These are phyloP conservation scores for Eptatretus burgeri DNA, from an alignment of 2,113 vertebrate genomes.

Conservation along the genomic window DNA sequence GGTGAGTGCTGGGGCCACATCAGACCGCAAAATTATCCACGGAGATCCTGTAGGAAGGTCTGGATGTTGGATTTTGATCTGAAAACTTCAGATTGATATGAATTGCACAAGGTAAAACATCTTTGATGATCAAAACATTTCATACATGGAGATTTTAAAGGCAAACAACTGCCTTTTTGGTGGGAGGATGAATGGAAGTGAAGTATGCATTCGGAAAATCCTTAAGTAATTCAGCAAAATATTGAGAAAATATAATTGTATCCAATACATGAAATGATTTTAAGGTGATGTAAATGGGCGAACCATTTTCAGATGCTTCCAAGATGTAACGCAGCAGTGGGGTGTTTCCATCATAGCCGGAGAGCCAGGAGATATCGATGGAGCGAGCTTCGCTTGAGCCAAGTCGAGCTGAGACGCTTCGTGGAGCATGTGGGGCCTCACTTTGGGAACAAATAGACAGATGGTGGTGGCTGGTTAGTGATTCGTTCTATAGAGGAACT, in stretches of 20 bases:
- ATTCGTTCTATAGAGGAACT: too few relatives aligned
- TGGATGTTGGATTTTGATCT: background rate
- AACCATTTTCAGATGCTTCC: conserved; percentile 87
- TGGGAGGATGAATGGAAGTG: background rate
- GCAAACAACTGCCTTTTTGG: background rate
- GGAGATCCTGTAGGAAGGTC: conserved; percentile 38
- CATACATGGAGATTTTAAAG: background rate
- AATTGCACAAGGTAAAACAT: background rate
- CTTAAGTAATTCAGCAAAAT: too few relatives aligned
- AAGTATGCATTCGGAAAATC: too few relatives aligned
- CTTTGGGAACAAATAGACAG: conserved; percentile 15
- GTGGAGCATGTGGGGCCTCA: conserved; percentile 64
- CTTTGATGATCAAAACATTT: background rate
- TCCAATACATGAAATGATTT: too few relatives aligned
- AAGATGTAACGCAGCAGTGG: conserved; percentile 53
- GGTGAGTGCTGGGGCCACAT: conserved; percentile 31
- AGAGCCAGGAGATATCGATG: conserved; percentile 54
- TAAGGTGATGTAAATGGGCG: conserved; percentile 7
- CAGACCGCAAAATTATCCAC: conserved; percentile 58
- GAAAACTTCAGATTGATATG: background rate
- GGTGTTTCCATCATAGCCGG: conserved; percentile 76
- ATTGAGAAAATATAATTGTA: too few relatives aligned
- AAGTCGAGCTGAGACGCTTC: conserved; percentile 43
- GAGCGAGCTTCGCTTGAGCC: conserved; percentile 31
- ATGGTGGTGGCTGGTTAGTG: too few relatives aligned